These are phyloP conservation scores for Hypotaenidia philippensis DNA, from an alignment of 2,797 vertebrate species.

Conservation along the genomic window DNA sequence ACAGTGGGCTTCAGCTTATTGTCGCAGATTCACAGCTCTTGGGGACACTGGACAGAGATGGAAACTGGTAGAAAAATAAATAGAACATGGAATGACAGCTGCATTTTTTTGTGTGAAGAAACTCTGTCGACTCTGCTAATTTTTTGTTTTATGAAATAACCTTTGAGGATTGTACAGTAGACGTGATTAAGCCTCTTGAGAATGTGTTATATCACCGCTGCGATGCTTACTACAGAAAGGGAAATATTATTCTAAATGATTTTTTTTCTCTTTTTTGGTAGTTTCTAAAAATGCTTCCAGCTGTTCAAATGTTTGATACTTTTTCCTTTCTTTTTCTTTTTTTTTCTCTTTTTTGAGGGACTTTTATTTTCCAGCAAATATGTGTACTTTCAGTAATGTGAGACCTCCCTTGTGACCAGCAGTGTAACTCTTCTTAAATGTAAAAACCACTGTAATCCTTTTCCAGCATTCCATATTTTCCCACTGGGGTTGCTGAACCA, in stretches of 20 bases:
- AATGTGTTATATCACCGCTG: not conserved
- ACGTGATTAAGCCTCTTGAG: slow-evolving; percentile 17
- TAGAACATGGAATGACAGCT: not conserved
- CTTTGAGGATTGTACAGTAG: slow-evolving; percentile 54
- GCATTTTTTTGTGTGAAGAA: not conserved
- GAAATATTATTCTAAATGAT: slow-evolving; percentile 32
- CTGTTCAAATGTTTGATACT: slow-evolving; percentile 54
- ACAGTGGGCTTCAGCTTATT: not conserved
- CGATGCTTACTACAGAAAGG: not conserved
- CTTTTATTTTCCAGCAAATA: slow-evolving; percentile 61
- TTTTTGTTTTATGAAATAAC: slow-evolving; percentile 43
- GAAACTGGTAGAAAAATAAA: not conserved
- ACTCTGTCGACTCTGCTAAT: not conserved
- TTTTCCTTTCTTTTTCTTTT: not conserved
- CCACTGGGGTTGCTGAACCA: slow-evolving; percentile 31
- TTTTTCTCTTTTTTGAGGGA: not conserved
- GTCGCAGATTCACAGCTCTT: not conserved
- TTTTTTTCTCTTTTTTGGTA: slow-evolving; percentile 10
- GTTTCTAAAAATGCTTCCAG: slow-evolving; percentile 63
- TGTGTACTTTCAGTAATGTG: slow-evolving; percentile 51
- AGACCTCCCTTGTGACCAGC: slow-evolving; percentile 60
- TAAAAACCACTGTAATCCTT: slow-evolving; percentile 58
- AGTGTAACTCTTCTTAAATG: slow-evolving; percentile 47
- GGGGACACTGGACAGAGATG: not conserved
- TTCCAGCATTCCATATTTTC: slow-evolving; percentile 56